Conservation (phyloP, 2,797 vertebrate genomes). For the Danio tinwini region DNA sequence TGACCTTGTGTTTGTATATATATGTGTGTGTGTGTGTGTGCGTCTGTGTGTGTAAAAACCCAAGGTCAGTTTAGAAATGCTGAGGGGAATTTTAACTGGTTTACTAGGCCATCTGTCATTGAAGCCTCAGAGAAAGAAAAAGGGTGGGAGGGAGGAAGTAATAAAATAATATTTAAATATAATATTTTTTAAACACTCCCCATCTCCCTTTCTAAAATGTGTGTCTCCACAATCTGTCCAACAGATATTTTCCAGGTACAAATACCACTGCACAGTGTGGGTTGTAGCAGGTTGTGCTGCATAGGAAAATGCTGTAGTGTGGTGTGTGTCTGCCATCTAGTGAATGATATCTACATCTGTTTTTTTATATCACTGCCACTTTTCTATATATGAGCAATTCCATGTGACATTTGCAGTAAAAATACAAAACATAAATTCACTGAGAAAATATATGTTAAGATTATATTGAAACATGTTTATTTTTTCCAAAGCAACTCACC, state of each 20-base stretch:
- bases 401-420: too few relatives aligned
- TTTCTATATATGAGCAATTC: too few relatives aligned
- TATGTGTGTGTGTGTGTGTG: slow-evolving; percentile 26
- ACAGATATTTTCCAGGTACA: neutral
- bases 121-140: neutral
- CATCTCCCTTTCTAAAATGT: too few relatives aligned
- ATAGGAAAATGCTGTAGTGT: neutral
- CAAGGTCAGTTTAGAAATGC: slow-evolving; percentile 48
- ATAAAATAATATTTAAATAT: neutral
- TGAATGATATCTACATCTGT: neutral
- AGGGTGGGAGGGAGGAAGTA: neutral
- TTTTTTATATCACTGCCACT: too few relatives aligned
- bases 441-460: too few relatives aligned
- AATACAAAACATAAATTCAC: too few relatives aligned
- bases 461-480: too few relatives aligned
- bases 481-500: too few relatives aligned
- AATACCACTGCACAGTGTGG: neutral
- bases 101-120: slow-evolving; percentile 42
- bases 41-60: neutral
- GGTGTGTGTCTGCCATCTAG: slow-evolving; percentile 37
- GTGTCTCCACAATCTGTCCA: neutral
- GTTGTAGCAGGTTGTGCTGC: slow-evolving; percentile 22
- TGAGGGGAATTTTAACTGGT: slow-evolving; percentile 42
- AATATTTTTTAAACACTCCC: too few relatives aligned
- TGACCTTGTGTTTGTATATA: slow-evolving; percentile 48